phyloP scores from a whole-genome alignment of 2,888 invertebrate species.

The Melinaea marsaeus region DNA sequence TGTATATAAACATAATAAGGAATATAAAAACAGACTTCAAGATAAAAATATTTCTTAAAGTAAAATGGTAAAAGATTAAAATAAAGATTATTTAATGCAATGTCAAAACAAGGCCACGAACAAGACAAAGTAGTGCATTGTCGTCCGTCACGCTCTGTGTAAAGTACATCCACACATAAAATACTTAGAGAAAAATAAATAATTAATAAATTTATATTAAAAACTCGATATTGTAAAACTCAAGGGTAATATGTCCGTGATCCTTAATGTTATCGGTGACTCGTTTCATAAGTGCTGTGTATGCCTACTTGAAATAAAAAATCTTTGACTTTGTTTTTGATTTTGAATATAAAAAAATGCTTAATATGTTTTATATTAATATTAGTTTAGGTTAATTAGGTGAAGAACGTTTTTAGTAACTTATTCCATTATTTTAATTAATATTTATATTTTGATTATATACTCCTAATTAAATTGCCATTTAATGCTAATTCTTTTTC shows the following conservation, averaged over 20 bases:
- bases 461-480: too few species aligned
- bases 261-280: too few species aligned
- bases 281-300: too few species aligned
- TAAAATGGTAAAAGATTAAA: not conserved
- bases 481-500: too few species aligned
- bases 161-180: slow-evolving; percentile 21
- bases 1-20: not conserved
- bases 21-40: not conserved
- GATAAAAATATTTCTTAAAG: not conserved
- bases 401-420: too few species aligned
- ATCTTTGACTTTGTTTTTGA: too few species aligned
- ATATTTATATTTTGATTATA: too few species aligned
- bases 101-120: slow-evolving; percentile 5
- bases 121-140: slow-evolving; percentile 24
- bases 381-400: too few species aligned
- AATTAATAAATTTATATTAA: not conserved
- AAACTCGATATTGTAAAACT: not conserved
- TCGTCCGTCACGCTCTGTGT: slow-evolving; percentile 40
- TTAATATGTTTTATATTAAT: too few species aligned
- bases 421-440: too few species aligned
- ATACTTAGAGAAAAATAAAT: slow-evolving; percentile 5
- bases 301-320: too few species aligned
- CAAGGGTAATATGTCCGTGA: not conserved
- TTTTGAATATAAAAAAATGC: too few species aligned
- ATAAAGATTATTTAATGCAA: slow-evolving; percentile 3